Percentiles rank a stretch among this genome's conserved stretches.
phyloP scores from a whole-genome alignment of 92 coral and sea anemone genomes.

The Parazoanthus atlanticus region DNA sequence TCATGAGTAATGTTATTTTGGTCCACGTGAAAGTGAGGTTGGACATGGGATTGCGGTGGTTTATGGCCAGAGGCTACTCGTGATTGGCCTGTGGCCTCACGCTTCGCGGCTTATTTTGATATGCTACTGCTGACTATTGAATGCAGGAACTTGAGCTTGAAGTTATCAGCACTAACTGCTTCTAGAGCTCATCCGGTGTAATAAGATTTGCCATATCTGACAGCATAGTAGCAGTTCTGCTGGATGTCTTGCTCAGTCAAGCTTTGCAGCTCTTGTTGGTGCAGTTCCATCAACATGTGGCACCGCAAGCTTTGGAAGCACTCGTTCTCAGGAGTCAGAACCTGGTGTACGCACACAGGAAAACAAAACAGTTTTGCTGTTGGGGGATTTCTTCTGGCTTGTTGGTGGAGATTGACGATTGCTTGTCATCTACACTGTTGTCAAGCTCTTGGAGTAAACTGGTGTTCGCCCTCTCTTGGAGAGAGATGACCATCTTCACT shows the following conservation, averaged over 20 bases:
- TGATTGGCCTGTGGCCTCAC: not conserved
- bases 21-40: not conserved
- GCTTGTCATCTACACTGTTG: constrained; percentile 8
- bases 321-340: constrained; percentile 19
- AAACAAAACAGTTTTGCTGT: constrained; percentile 34
- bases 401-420: constrained; percentile 29
- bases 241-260: constrained; percentile 15
- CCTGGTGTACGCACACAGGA: constrained; percentile 38
- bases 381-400: constrained; percentile 32
- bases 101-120: not conserved
- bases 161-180: constrained; percentile 24
- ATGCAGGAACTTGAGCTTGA: constrained; percentile 28
- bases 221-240: constrained; percentile 39
- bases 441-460: constrained; percentile 13
- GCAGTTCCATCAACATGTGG: constrained; percentile 45
- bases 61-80: not conserved
- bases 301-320: constrained; percentile 31
- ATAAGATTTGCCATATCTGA: constrained; percentile 41
- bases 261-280: constrained; percentile 34
- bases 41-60: not conserved
- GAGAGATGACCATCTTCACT: no score
- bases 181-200: constrained; percentile 47
- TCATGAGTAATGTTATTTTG: not conserved
- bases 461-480: no score
- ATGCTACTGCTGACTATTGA: constrained; percentile 18